These are phyloP conservation scores for Phengaris arion DNA, from an alignment of 2,888 invertebrate genomes.

Conservation along the genomic window DNA sequence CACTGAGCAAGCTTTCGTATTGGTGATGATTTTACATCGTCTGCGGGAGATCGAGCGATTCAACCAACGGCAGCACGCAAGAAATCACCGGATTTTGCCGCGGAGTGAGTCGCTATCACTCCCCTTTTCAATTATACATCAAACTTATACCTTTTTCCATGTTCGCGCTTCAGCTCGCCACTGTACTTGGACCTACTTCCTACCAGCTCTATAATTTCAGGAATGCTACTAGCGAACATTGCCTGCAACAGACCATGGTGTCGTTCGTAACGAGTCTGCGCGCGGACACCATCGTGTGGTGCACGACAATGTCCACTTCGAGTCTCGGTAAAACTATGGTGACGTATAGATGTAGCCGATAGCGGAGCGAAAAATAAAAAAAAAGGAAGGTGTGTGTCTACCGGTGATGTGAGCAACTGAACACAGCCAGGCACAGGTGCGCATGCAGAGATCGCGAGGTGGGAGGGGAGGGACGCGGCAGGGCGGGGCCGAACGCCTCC, in stretches of 20 bases:
- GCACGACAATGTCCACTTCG: conserved; percentile 77
- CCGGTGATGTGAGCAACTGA: conserved; percentile 79
- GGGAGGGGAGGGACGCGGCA: conserved; percentile 69
- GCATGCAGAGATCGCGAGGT: conserved; percentile 75
- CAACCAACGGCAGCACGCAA: conserved; percentile 51
- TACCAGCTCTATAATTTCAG: conserved; percentile 99
- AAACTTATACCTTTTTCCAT: conserved; percentile 96
- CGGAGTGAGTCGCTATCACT: conserved; percentile 70
- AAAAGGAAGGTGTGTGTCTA: conserved; percentile 76
- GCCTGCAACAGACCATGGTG: conserved; percentile 91
- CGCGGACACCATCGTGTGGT: conserved; percentile 75
- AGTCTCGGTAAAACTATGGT: conserved; percentile 71
- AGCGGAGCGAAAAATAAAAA: conserved; percentile 74
- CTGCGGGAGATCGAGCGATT: conserved; percentile 68
- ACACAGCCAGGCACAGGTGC: conserved; percentile 79
- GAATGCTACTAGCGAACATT: conserved; percentile 99
- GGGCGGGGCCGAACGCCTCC: conserved; percentile 48
- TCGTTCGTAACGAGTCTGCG: conserved; percentile 66
- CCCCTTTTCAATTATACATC: conserved; percentile 67
- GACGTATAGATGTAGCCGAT: conserved; percentile 72
- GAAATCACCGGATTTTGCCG: conserved; percentile 44
- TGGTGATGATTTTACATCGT: conserved; percentile 69
- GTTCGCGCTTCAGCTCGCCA: conserved; percentile 99
- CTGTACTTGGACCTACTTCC: conserved; percentile 99
- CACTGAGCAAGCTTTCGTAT: conserved; percentile 79